Conservation (phyloP, 1,140 invertebrate species). For the Nylanderia fulva region DNA sequence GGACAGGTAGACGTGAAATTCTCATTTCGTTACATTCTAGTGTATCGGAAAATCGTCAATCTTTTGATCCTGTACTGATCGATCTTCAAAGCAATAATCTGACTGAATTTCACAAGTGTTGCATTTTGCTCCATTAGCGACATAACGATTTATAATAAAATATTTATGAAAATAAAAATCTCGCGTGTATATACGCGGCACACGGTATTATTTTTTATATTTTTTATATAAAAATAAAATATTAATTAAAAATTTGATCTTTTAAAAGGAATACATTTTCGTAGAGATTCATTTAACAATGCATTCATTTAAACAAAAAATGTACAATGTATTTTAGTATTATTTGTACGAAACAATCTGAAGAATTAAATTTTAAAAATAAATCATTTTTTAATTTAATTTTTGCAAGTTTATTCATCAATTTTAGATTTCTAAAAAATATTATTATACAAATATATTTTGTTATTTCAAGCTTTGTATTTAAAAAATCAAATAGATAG, state of each 20-base stretch:
- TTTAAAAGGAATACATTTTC: not conserved
- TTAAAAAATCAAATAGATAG: not conserved
- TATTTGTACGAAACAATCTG: not conserved
- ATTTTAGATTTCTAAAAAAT: not conserved
- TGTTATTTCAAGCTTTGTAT: not conserved
- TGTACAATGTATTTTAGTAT: not conserved
- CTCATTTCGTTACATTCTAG: not conserved
- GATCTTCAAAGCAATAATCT: not conserved
- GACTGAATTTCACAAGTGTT: not conserved
- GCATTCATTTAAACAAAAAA: not conserved
- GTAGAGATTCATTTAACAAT: not conserved
- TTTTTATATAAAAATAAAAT: slow-evolving; percentile 4
- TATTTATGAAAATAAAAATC: not conserved
- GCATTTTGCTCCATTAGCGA: not conserved
- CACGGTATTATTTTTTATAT: not conserved
- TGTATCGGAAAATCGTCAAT: not conserved
- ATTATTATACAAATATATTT: not conserved
- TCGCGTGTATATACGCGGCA: no score
- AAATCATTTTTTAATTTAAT: not conserved
- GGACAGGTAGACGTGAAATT: not conserved
- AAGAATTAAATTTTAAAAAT: slow-evolving; percentile 9
- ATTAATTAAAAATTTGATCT: not conserved
- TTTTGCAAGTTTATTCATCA: not conserved
- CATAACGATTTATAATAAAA: no score
- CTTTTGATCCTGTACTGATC: not conserved